Evolutionary conservation across 2,888 invertebrate genomes (phyloP).

Genomic region (Nomada hirtipes): DNA sequence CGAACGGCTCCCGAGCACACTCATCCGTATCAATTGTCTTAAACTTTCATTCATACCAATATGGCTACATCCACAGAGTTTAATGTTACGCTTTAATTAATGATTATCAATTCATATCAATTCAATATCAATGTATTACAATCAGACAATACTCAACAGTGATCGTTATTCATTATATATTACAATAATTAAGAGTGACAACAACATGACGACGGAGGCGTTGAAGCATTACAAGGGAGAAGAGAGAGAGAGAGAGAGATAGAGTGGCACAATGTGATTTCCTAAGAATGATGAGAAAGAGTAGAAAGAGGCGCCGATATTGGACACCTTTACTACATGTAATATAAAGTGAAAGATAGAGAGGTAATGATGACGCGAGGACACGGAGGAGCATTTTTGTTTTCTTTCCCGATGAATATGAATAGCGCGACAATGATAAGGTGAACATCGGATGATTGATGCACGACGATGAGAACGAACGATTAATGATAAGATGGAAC

Average conservation of each 20-base stretch:
- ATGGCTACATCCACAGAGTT: constrained; percentile 73
- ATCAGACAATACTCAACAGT: constrained; percentile 84
- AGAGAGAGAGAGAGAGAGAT: constrained; percentile 28
- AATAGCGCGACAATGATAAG: constrained; percentile 63
- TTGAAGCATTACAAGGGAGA: constrained; percentile 80
- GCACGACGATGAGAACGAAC: constrained; percentile 69
- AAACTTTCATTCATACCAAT: constrained; percentile 64
- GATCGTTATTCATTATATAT: constrained; percentile 84
- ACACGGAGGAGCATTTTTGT: constrained; percentile 32
- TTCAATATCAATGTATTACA: constrained; percentile 84
- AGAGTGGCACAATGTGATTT: constrained; percentile 75
- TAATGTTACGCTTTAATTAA: constrained; percentile 80
- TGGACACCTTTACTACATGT: constrained; percentile 55
- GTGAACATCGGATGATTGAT: constrained; percentile 55
- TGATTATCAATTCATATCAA: constrained; percentile 84
- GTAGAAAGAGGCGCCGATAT: constrained; percentile 50
- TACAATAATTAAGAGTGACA: constrained; percentile 84
- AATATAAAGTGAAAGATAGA: constrained; percentile 33
- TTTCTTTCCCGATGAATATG: constrained; percentile 55
- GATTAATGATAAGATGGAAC: constrained; percentile 75
- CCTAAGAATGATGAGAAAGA: constrained; percentile 59
- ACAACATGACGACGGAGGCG: constrained; percentile 84
- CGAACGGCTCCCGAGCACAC: constrained; percentile 58
- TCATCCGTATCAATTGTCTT: constrained; percentile 57
- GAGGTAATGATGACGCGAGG: constrained; percentile 50